A percentile compares a stretch with the other conserved stretches of the same genome.
Evolutionary conservation across 1,140 invertebrate genomes (phyloP).

Genomic region (Caligus rogercresseyi): DNA sequence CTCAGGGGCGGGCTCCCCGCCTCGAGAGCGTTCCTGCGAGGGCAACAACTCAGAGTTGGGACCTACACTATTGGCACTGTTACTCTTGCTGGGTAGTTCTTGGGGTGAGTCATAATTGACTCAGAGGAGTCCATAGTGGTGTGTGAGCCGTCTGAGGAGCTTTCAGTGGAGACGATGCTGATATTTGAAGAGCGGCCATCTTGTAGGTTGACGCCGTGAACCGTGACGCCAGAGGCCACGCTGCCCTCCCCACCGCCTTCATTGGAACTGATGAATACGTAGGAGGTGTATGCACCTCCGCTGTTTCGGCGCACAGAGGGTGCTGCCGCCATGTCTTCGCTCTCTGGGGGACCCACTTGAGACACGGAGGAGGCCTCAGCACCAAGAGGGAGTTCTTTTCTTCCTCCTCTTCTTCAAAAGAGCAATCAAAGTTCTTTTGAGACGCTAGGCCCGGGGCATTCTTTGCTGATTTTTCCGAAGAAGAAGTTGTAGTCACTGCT

Average conservation of each 20-base stretch:
- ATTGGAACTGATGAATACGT: slow-evolving; percentile 13
- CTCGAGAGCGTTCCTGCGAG: neutral
- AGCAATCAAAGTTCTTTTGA: neutral
- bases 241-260: neutral
- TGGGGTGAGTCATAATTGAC: neutral
- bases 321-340: slow-evolving; percentile 3
- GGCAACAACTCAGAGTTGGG: no score
- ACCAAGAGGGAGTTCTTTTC: neutral
- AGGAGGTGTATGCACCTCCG: slow-evolving; percentile 17
- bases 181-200: slow-evolving; percentile 19
- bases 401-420: neutral
- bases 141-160: slow-evolving; percentile 3
- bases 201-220: neutral
- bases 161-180: slow-evolving; percentile 18
- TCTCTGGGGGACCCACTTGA: neutral
- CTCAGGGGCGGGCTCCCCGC: neutral
- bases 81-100: slow-evolving; percentile 6
- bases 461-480: neutral
- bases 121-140: neutral
- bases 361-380: neutral
- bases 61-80: no score
- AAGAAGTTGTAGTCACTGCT: neutral
- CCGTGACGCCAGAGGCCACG: neutral
- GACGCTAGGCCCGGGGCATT: neutral
- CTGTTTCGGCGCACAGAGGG: slow-evolving; percentile 2